Evolutionary conservation across 2,888 invertebrate genomes (phyloP).

Genomic region (Carterocephalus palaemon): DNA sequence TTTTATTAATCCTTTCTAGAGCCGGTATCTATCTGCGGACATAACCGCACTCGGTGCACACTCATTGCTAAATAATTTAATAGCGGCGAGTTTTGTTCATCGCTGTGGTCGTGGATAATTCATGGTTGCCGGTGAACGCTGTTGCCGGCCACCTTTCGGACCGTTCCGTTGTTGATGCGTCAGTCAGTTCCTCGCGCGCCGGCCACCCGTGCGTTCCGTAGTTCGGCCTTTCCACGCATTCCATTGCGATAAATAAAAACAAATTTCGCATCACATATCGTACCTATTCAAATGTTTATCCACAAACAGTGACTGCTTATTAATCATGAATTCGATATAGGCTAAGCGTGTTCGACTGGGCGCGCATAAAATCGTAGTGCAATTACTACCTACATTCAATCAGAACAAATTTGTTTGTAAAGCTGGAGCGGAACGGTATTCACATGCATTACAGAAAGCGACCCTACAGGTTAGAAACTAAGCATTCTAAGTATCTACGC

Average conservation of each 20-base stretch:
- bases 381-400: slow-evolving; percentile 45
- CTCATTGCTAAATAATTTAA: slow-evolving; percentile 61
- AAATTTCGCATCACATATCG: slow-evolving; percentile 28
- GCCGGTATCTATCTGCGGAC: slow-evolving; percentile 3
- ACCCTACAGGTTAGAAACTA: slow-evolving; percentile 64
- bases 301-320: background rate
- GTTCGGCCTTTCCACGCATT: slow-evolving; percentile 40
- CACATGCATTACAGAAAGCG: slow-evolving; percentile 78
- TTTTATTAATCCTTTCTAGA: too few relatives aligned
- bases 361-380: too few relatives aligned
- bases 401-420: slow-evolving; percentile 53
- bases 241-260: slow-evolving; percentile 29
- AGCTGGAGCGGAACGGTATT: slow-evolving; percentile 74
- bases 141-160: slow-evolving; percentile 47
- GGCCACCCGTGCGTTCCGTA: slow-evolving; percentile 53
- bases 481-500: slow-evolving; percentile 1
- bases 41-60: slow-evolving; percentile 26
- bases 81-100: slow-evolving; percentile 55
- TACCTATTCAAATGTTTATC: slow-evolving; percentile 5
- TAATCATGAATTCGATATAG: slow-evolving; percentile 26
- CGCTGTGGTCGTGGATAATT: slow-evolving; percentile 51
- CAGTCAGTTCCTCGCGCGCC: slow-evolving; percentile 49
- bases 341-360: slow-evolving; percentile 2
- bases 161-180: slow-evolving; percentile 52
- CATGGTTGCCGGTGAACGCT: slow-evolving; percentile 41